Conservation (phyloP, 2,113 vertebrate genomes). For the Hippopotamus amphibius region DNA sequence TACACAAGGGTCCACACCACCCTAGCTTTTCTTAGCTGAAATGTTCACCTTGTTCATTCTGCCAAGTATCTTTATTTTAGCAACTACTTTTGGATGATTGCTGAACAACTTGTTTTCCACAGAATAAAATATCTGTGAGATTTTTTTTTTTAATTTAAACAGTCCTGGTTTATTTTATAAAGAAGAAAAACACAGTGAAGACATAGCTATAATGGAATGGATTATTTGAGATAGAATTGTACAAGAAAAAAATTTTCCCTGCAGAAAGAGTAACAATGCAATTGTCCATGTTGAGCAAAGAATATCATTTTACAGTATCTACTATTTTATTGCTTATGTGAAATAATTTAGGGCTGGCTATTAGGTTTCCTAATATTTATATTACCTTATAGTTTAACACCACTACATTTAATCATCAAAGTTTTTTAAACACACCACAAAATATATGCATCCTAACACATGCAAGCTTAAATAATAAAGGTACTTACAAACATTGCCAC, state of each 20-base stretch:
- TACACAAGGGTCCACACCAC: fast-evolving
- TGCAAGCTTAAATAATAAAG: slow-evolving; percentile 37
- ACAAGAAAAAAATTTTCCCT: not conserved
- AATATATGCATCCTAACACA: not conserved
- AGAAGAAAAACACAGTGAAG: slow-evolving; percentile 48
- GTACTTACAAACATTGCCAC: slow-evolving; percentile 37
- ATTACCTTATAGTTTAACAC: slow-evolving; percentile 17
- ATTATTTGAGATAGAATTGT: not conserved
- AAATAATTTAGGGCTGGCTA: slow-evolving; percentile 4
- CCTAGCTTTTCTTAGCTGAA: not conserved
- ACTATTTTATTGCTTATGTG: not conserved
- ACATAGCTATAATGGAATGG: not conserved
- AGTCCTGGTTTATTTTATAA: slow-evolving; percentile 4
- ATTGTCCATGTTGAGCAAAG: not conserved
- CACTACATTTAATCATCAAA: not conserved
- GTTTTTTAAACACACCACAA: not conserved
- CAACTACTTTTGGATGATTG: not conserved
- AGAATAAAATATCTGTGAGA: not conserved
- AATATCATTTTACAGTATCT: not conserved
- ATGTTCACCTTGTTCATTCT: not conserved
- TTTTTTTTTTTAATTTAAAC: not conserved
- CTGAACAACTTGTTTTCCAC: not conserved
- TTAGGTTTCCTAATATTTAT: not conserved
- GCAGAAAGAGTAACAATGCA: not conserved
- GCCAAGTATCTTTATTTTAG: not conserved